Conservation (phyloP, 2,888 invertebrate species). For the Rotaria magnacalcarata region DNA sequence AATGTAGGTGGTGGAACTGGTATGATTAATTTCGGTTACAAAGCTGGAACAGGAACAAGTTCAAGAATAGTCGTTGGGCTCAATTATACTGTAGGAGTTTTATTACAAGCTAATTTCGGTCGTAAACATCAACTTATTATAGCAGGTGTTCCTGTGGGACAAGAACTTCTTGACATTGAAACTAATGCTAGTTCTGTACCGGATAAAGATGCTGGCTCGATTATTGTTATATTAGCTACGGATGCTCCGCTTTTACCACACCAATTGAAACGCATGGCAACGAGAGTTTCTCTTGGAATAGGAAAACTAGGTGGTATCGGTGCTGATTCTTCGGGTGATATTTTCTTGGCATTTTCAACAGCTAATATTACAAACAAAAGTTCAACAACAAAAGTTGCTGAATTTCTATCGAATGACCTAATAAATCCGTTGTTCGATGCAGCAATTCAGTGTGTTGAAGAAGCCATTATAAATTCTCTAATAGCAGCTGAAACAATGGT, state of each 20-base stretch:
- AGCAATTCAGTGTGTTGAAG: slow-evolving; percentile 8
- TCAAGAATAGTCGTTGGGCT: not conserved
- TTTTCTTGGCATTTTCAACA: not conserved
- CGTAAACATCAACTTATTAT: not conserved
- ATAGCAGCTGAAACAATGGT: not conserved
- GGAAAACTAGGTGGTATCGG: not conserved
- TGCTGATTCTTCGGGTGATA: not conserved
- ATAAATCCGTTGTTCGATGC: not conserved
- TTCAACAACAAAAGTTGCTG: not conserved
- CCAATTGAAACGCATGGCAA: not conserved
- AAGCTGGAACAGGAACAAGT: slow-evolving; percentile 19
- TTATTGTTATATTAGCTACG: not conserved
- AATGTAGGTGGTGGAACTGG: not conserved
- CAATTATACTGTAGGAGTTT: not conserved
- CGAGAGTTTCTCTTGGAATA: not conserved
- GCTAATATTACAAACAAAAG: not conserved
- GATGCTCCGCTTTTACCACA: not conserved
- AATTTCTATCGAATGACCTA: not conserved
- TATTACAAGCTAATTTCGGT: not conserved
- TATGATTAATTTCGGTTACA: not conserved
- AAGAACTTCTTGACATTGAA: not conserved
- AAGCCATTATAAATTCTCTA: not conserved
- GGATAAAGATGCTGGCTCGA: not conserved
- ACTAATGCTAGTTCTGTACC: not conserved
- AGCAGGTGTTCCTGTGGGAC: not conserved